Conservation (phyloP, 2,888 invertebrate species). For the Calliscelio sp. region DNA sequence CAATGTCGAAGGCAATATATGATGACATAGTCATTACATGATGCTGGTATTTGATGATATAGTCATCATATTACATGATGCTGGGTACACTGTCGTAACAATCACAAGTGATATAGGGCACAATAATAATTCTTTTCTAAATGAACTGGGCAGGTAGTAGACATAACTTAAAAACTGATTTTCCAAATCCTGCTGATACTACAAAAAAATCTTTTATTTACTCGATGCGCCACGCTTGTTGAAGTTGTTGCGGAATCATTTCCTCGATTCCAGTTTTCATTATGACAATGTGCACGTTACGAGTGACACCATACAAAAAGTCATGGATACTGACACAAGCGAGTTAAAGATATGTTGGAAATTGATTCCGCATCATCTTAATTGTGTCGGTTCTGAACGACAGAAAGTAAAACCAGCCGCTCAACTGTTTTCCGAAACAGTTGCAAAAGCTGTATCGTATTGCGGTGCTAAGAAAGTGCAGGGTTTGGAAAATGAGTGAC, state of each 20-base stretch:
- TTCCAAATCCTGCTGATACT: slow-evolving; percentile 1
- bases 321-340: not conserved
- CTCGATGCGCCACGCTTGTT: slow-evolving; percentile 45
- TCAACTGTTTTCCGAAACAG: slow-evolving; percentile 29
- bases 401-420: slow-evolving; percentile 43
- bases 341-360: slow-evolving; percentile 1
- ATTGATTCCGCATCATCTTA: slow-evolving; percentile 2
- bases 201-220: slow-evolving; percentile 37
- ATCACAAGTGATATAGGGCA: slow-evolving; percentile 23
- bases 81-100: slow-evolving; percentile 55
- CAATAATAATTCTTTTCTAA: not conserved
- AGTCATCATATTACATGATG: slow-evolving; percentile 42
- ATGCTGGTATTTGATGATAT: slow-evolving; percentile 36
- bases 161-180: slow-evolving; percentile 26
- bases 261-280: not conserved
- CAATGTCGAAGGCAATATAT: slow-evolving; percentile 57
- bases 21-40: slow-evolving; percentile 49
- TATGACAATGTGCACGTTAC: not conserved
- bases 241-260: slow-evolving; percentile 44
- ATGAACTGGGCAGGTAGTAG: not conserved
- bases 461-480: not conserved
- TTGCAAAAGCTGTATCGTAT: not conserved
- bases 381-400: slow-evolving; percentile 24
- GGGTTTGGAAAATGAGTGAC: not conserved
- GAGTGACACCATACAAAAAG: not conserved